phyloP scores from a whole-genome alignment of 2,797 vertebrate species.

The Enteromius unitaeniatus region DNA sequence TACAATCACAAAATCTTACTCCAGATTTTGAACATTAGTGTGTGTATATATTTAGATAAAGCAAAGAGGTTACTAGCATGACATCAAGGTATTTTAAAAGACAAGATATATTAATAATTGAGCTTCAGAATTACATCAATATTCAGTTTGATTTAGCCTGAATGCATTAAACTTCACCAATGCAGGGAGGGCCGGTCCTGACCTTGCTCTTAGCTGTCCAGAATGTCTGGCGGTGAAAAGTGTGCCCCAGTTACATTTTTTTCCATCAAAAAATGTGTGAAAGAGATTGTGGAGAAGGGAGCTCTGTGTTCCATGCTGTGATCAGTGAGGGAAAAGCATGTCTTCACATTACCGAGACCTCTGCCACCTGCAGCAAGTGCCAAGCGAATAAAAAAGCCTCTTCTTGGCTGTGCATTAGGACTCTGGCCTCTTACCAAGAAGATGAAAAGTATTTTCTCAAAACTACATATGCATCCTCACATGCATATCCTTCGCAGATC shows the following conservation, averaged over 20 bases:
- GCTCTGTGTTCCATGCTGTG: conserved; percentile 14
- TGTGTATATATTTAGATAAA: not conserved
- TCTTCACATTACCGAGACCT: conserved; percentile 19
- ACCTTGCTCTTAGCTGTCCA: conserved; percentile 40
- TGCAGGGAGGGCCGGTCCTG: conserved; percentile 9
- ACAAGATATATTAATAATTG: not conserved
- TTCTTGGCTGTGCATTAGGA: conserved; percentile 21
- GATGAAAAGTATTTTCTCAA: not conserved
- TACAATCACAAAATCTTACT: not conserved
- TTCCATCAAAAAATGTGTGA: not conserved
- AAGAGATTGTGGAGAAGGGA: conserved; percentile 18
- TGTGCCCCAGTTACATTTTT: not conserved
- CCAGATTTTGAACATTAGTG: not conserved
- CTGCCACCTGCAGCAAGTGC: conserved; percentile 27
- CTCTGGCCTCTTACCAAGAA: conserved; percentile 12
- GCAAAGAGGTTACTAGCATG: not conserved
- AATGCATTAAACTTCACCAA: not conserved
- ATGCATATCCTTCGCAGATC: not conserved
- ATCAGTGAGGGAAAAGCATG: conserved; percentile 18
- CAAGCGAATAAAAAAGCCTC: conserved; percentile 18
- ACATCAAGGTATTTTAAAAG: not conserved
- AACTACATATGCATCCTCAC: conserved; percentile 17
- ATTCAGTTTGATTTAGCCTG: conserved; percentile 21
- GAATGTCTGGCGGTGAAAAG: conserved; percentile 24
- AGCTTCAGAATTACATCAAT: not conserved